Evolutionary conservation across 2,797 vertebrate species (phyloP), one percentile per base, ranked within the genome.

Genomic region (Remorina albescens): DNA sequence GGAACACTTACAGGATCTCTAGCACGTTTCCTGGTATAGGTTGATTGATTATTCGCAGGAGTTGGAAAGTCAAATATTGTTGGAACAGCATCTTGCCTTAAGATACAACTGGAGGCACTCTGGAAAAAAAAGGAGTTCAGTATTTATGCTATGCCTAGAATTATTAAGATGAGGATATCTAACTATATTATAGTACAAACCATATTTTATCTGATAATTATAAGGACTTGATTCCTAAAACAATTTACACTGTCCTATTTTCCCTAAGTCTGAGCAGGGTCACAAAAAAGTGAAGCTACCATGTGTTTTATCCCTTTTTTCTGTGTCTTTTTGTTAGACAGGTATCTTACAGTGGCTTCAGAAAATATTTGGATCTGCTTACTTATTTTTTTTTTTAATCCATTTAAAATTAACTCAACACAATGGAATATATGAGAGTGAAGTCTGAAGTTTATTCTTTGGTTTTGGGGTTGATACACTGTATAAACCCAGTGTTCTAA

Each of bases 81-180:
- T 72, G 98, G 98, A 92, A 99, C 93, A 57, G 98, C 98, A 70
- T 97, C 97, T 80, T 98, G 97, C 78, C 92, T 94, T 71, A 99
- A 93, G 69, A 96, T 95, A 0, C 93, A 95, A 86, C 92, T 93
- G 54, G 96, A 95, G 65, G 94, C 91, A 58, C 95, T 95, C 98
- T 99, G 91, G 8, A 44, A 44, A 44, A 41, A 39, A 39, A 37
- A 65, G 19, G 12, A 30, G 4, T 64, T 16, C 32, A 13, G 6
- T 6, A 2, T 44, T 30, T 32, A 67, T 42, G 15, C 8, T 37
- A n/a, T 12, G 21, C 9, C 36, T 12, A 25, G 34, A 28, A 46
- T 28, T 44, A 39, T 21, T 13, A 26, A 7, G 2, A 11, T 57
- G 32, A 54, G 58, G n/a, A 49, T 51, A 57, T 36, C 6, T 12